Percentiles rank a stretch among this genome's conserved stretches.
These are phyloP conservation scores for Syncerus caffer DNA, from an alignment of 2,797 vertebrate genomes.

Conservation along the genomic window DNA sequence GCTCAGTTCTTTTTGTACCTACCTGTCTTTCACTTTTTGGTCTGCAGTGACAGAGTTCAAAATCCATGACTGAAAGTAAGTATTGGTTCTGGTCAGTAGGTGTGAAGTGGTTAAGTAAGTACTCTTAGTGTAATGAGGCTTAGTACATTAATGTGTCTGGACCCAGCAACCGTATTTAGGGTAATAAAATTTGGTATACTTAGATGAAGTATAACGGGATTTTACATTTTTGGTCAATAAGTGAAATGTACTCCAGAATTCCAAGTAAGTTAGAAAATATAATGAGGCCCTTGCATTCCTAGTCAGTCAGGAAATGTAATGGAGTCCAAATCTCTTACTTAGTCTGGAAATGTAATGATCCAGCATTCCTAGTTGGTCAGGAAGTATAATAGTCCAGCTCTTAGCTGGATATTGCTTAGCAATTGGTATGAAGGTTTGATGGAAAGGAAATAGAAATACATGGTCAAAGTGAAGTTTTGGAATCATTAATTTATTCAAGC, in stretches of 20 bases:
- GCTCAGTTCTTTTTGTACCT: neutral
- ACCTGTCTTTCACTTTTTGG: neutral
- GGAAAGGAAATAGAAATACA: constrained; percentile 42
- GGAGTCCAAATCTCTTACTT: constrained; percentile 31
- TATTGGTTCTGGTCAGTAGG: neutral
- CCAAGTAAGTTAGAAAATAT: constrained; percentile 45
- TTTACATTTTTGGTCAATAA: constrained; percentile 37
- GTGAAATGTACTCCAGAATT: constrained; percentile 40
- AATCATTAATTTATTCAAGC: constrained; percentile 38
- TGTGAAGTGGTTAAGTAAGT: neutral
- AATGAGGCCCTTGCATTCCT: constrained; percentile 44
- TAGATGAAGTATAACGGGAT: neutral
- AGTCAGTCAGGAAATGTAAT: constrained; percentile 31
- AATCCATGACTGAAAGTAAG: neutral
- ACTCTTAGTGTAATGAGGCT: neutral
- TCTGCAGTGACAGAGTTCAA: neutral
- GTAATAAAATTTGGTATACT: neutral
- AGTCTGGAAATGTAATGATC: constrained; percentile 49
- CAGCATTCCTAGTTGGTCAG: constrained; percentile 38
- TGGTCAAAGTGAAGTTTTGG: constrained; percentile 36
- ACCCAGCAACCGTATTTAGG: neutral
- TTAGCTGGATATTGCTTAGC: constrained; percentile 44
- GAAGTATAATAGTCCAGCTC: neutral
- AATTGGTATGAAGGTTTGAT: constrained; percentile 32
- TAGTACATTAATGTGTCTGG: neutral